Percentiles rank a stretch among this genome's conserved stretches.
Evolutionary conservation across 1,140 invertebrate genomes (phyloP).

Genomic region (Ladona fulva): DNA sequence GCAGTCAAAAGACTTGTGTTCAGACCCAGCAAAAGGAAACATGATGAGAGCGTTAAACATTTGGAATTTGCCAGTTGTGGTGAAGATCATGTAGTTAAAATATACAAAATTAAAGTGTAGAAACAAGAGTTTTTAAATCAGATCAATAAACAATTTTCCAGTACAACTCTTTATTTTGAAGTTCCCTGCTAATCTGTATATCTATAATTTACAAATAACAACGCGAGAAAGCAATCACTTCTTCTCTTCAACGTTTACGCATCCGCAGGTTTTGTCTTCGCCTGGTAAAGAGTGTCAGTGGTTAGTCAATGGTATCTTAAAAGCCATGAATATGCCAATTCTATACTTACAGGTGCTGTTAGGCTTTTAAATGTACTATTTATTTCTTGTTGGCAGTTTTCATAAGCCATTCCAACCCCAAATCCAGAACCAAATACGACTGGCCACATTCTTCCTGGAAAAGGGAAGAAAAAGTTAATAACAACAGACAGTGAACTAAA

Average conservation of each 20-base stretch:
- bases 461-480: constrained; percentile 24
- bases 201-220: neutral
- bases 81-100: neutral
- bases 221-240: neutral
- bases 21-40: neutral
- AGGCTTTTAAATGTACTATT: constrained; percentile 34
- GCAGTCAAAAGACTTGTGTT: neutral
- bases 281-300: neutral
- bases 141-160: neutral
- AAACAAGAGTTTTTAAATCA: neutral
- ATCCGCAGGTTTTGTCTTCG: neutral
- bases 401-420: constrained; percentile 65
- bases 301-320: no score
- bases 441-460: constrained; percentile 58
- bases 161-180: neutral
- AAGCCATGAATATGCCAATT: no score
- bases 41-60: neutral
- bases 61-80: neutral
- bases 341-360: neutral
- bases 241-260: neutral
- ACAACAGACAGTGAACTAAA: neutral
- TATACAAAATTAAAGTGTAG: neutral
- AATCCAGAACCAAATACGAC: constrained; percentile 59
- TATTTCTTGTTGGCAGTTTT: constrained; percentile 60
- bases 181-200: neutral